Evolutionary conservation across 2,888 invertebrate genomes (phyloP), one percentile per base, ranked within the genome.

Genomic region (Leptinotarsa haldemani): DNA sequence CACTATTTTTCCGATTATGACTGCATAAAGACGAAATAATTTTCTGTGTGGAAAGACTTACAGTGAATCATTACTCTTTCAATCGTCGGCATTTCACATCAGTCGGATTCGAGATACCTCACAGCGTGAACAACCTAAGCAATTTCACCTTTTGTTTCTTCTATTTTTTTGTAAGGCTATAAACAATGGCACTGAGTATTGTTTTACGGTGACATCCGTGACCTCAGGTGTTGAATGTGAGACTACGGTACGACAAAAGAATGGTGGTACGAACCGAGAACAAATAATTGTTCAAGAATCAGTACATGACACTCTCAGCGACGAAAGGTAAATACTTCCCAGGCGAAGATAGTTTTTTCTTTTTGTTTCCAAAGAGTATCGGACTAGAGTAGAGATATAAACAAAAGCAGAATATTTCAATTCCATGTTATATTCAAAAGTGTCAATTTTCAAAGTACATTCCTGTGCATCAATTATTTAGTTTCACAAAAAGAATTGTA

Each of bases 251-350:
- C 25, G 61, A 61, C 61, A 30, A 61, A 61, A 61, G 61, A 61
- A 61, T 61, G 40, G 61, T 30, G 61, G 61, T 61, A 61, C 61
- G 61, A 9, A 61, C n/a, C 25, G 61, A 40, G 61, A 18, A n/a
- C 61, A 40, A 61, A 61, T 61, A 61, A 61, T 61, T 61, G 61
- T 61, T 61, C 61, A 30, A 61, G 61, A 61, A 61, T 61, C 25
- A 30, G 61, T 61, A 61, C 61, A 61, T 61, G 61, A 61, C 61
- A 61, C 40, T 61, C 25, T 61, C n/a, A 1, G 61, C 61, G n/a
- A 61, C 61, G 16, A 61, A 61, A 61, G 61, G 61, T 61, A 61
- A 61, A 61, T 61, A 61, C 16, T 61, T 61, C 25, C 40, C 61
- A 40, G 40, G 40, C 61, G 61, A 40, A 1, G 25, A 58, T 22